Conservation (phyloP, 2,888 invertebrate genomes). For the Apamea crenata region DNA sequence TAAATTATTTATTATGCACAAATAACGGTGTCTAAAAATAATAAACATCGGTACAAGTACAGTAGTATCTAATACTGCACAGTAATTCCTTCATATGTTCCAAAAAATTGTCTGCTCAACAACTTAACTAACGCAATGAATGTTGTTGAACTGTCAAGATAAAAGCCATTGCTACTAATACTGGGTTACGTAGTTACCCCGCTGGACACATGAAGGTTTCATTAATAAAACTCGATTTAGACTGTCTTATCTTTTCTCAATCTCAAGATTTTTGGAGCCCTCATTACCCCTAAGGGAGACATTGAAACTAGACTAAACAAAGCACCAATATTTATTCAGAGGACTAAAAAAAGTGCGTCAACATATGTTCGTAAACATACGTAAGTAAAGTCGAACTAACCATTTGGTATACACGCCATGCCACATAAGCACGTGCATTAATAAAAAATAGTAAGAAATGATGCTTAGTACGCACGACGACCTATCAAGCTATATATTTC, state of each 20-base stretch:
- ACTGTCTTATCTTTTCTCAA: conserved; percentile 27
- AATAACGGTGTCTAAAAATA: not conserved
- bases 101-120: too few species aligned
- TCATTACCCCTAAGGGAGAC: conserved; percentile 1
- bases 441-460: not conserved
- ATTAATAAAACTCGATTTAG: not conserved
- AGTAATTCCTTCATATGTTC: too few species aligned
- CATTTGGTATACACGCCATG: not conserved
- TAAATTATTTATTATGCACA: not conserved
- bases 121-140: too few species aligned
- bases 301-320: conserved; percentile 35
- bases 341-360: conserved; percentile 40
- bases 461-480: not conserved
- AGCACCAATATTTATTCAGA: conserved; percentile 27
- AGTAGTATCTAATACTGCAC: not conserved
- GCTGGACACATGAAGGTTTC: not conserved
- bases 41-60: not conserved
- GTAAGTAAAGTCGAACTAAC: not conserved
- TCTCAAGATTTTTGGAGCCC: conserved; percentile 2
- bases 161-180: too few species aligned
- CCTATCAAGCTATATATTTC: too few species aligned
- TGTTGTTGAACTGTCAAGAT: too few species aligned
- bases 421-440: not conserved
- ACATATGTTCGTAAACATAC: conserved; percentile 53
- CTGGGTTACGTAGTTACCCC: too few species aligned